A percentile compares a stretch with the other conserved stretches of the same genome.
phyloP scores from a whole-genome alignment of 2,797 vertebrate genomes.

The Hozukius guyotensis region DNA sequence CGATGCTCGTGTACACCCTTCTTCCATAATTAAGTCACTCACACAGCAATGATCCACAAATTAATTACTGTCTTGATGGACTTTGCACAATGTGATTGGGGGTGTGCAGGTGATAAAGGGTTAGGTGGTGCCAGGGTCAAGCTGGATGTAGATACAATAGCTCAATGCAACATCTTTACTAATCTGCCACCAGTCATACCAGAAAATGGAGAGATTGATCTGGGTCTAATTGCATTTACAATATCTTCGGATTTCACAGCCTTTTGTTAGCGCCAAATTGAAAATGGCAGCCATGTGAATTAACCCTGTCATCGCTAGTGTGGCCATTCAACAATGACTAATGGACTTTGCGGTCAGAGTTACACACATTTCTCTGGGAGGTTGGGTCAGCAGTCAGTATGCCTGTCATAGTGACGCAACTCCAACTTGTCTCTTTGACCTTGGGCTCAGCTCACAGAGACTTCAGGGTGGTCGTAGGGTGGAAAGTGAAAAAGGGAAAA shows the following conservation, averaged over 20 bases:
- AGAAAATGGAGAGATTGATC: slow-evolving; percentile 60
- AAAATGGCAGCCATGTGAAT: slow-evolving; percentile 53
- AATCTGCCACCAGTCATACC: slow-evolving; percentile 56
- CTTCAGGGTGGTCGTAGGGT: not conserved
- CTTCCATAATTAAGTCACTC: slow-evolving; percentile 52
- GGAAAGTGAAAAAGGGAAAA: not conserved
- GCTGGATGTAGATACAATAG: slow-evolving; percentile 26
- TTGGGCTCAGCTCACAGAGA: slow-evolving; percentile 33
- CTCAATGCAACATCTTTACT: slow-evolving; percentile 23
- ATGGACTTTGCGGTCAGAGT: slow-evolving; percentile 44
- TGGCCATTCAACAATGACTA: slow-evolving; percentile 44
- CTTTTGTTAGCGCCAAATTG: slow-evolving; percentile 57
- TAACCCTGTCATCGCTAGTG: slow-evolving; percentile 43
- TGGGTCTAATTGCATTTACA: slow-evolving; percentile 58
- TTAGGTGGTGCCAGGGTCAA: slow-evolving; percentile 36
- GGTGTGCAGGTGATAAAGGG: slow-evolving; percentile 36
- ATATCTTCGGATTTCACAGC: slow-evolving; percentile 36
- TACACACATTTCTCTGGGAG: slow-evolving; percentile 12
- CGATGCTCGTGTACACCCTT: slow-evolving; percentile 21
- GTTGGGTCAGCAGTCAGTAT: slow-evolving; percentile 22
- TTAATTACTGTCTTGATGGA: slow-evolving; percentile 68
- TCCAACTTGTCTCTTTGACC: slow-evolving; percentile 43
- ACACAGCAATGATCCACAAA: slow-evolving; percentile 47
- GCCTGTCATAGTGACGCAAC: slow-evolving; percentile 21
- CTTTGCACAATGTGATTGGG: slow-evolving; percentile 57